Evolutionary conservation across 2,797 vertebrate species (phyloP).

Genomic region (Macrochelys suwanniensis): DNA sequence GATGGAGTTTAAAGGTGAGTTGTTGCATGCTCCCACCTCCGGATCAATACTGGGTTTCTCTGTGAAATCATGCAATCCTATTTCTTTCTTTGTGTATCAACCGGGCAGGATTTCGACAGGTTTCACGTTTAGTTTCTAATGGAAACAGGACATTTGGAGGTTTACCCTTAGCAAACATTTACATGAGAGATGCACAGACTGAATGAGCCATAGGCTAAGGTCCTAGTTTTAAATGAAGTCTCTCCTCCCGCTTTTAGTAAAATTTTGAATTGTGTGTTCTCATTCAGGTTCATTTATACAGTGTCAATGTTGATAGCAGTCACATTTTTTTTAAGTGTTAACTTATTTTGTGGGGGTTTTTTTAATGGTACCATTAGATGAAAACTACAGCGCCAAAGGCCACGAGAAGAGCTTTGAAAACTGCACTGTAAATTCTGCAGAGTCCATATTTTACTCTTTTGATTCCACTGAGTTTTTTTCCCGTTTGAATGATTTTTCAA

Average conservation of each 20-base stretch:
- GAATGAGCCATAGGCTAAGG: neutral
- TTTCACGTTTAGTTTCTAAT: constrained; percentile 51
- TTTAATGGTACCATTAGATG: neutral
- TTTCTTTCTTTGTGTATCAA: constrained; percentile 68
- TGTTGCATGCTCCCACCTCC: neutral
- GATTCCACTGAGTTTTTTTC: neutral
- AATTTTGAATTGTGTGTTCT: neutral
- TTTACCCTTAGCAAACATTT: constrained; percentile 34
- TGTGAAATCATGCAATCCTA: constrained; percentile 66
- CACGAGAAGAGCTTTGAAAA: neutral
- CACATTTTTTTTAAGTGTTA: neutral
- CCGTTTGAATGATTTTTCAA: neutral
- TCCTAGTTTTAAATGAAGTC: neutral
- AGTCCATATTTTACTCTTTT: constrained; percentile 13
- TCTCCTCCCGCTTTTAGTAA: neutral
- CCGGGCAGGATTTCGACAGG: constrained; percentile 60
- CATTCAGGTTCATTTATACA: neutral
- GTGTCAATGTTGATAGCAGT: neutral
- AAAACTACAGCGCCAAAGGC: neutral
- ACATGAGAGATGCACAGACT: constrained; percentile 40
- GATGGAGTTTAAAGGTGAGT: constrained; percentile 72
- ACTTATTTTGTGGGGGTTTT: neutral
- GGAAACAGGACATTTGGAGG: constrained; percentile 34
- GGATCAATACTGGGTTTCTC: neutral
- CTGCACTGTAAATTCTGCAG: constrained; percentile 5